Evolutionary conservation across 2,888 invertebrate genomes (phyloP), one percentile per base, ranked within the genome.

Genomic region (Callinectes sapidus): DNA sequence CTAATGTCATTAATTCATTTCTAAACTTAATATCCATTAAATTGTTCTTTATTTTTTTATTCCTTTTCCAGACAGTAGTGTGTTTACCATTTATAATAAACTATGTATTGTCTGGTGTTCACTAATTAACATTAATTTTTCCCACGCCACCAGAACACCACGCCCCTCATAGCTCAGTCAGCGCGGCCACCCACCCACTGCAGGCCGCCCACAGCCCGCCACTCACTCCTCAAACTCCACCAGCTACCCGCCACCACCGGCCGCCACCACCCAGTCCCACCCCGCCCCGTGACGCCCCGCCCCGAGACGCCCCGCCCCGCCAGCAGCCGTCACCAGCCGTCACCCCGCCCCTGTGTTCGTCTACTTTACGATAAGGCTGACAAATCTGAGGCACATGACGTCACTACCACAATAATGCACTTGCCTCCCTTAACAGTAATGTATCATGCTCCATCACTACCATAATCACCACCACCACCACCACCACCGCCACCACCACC

Each of bases 381-480:
- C 81, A 81, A 81, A 81, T 81, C 81, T 32, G 81, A 14, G 32
- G 32, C 81, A 13, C 81, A 35, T 81, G 81, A 81, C 81, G 81
- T 81, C 81, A 81, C 81, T 81, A 81, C 81, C 81, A 81, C 81
- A 81, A 81, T 35, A 81, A 81, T 81, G 81, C 35, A 71, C 71
- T 71, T 5, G 71, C 61, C 5, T 23, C 61, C 61, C 61, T 61
- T 61, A 18, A 71, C 81, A 13, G 35, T 35, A 35, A 81, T 81
- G 35, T 35, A 81, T 81, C 13, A 81, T 81, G 32, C 81, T 81
- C 81, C 81, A 81, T 81, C 71, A 71, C 71, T 28, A 71, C 71
- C 71, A 28, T 28, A n/a, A 71, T 28, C 5, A 28, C 28, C 71
- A 71, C 28, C 28, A 28, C 28, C 81, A 81, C 35, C 81, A 81